These are phyloP conservation scores for Drosophila picticornis DNA, from an alignment of 2,888 invertebrate genomes.

Conservation along the genomic window DNA sequence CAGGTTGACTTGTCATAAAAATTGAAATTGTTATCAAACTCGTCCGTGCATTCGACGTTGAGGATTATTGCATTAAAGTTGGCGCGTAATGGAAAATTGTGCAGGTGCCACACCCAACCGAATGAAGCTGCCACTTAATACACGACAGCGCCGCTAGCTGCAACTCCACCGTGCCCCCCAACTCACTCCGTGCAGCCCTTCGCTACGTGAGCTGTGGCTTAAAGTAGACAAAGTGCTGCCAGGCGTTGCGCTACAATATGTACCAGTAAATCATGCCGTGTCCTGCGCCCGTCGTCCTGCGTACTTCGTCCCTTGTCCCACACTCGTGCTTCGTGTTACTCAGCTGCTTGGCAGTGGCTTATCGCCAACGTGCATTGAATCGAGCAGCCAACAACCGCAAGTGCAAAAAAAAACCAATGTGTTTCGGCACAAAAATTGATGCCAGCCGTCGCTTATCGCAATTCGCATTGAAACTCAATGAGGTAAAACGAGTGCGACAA, in stretches of 20 bases:
- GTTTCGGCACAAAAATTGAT: constrained; percentile 47
- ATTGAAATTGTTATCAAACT: constrained; percentile 81
- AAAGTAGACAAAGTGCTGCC: constrained; percentile 59
- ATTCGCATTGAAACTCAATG: constrained; percentile 21
- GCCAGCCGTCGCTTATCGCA: constrained; percentile 49
- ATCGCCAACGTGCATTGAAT: constrained; percentile 58
- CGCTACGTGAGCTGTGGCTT: constrained; percentile 52
- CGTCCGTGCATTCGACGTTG: constrained; percentile 76
- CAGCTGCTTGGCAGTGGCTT: constrained; percentile 28
- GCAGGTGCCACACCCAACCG: constrained; percentile 40
- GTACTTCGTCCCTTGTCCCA: background rate
- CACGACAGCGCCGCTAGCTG: constrained; percentile 51
- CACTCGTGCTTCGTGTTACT: background rate
- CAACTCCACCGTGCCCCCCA: constrained; percentile 29
- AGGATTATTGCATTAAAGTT: constrained; percentile 80
- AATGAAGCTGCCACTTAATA: constrained; percentile 49
- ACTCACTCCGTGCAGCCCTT: background rate
- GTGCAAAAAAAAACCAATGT: constrained; percentile 19
- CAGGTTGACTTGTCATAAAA: constrained; percentile 79
- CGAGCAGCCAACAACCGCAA: constrained; percentile 31
- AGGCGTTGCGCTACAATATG: constrained; percentile 39
- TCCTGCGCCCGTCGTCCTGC: background rate
- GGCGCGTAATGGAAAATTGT: constrained; percentile 71
- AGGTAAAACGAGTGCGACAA: constrained; percentile 8
- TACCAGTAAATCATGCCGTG: background rate